These are phyloP conservation scores for Mus minutoides DNA, from an alignment of 2,797 vertebrate species.

Conservation along the genomic window DNA sequence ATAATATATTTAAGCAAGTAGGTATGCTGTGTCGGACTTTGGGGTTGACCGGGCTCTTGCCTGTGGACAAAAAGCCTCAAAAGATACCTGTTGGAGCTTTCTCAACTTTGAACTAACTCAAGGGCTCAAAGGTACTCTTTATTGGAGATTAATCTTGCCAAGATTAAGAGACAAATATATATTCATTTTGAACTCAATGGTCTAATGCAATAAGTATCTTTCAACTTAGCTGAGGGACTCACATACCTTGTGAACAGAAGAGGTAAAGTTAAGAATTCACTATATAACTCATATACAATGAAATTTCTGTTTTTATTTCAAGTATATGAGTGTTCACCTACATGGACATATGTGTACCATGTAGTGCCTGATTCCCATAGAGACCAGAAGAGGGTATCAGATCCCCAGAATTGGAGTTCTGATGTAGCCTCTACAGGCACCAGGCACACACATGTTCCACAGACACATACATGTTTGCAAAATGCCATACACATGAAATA, in stretches of 20 bases:
- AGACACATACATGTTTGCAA: not conserved
- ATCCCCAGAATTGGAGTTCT: not conserved
- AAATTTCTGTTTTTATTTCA: not conserved
- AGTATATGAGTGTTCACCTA: not conserved
- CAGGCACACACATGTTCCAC: not conserved
- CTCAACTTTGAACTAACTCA: slow-evolving; percentile 22
- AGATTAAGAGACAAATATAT: slow-evolving; percentile 12
- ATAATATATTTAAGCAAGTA: slow-evolving; percentile 18
- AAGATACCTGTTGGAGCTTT: not conserved
- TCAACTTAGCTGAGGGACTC: slow-evolving; percentile 1
- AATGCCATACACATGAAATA: not conserved
- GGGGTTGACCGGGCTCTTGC: not conserved
- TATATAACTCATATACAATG: slow-evolving; percentile 29
- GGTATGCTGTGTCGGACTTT: not conserved
- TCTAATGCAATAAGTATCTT: slow-evolving; percentile 38
- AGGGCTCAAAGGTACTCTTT: slow-evolving; percentile 47
- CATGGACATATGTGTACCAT: not conserved
- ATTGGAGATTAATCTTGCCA: slow-evolving; percentile 25
- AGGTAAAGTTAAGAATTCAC: slow-evolving; percentile 23
- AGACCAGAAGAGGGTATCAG: not conserved
- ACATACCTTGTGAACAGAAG: not conserved
- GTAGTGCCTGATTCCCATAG: not conserved
- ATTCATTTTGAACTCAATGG: slow-evolving; percentile 43
- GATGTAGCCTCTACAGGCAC: not conserved
- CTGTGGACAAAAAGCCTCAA: not conserved